phyloP scores from a whole-genome alignment of 2,113 vertebrate genomes.

The Paramisgurnus dabryanus region DNA sequence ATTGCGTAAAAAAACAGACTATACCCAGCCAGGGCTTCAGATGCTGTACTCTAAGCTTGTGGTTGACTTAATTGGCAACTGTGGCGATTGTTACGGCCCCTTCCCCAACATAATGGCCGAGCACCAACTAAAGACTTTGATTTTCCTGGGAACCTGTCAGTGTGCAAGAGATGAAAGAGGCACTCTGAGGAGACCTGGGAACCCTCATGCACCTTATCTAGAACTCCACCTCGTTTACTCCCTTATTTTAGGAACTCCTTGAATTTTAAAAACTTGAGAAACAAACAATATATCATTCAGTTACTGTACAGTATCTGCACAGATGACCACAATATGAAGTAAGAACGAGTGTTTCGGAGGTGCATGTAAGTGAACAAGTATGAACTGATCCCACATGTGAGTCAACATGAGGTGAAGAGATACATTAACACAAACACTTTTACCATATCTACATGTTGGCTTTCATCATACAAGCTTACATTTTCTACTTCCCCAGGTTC shows the following conservation, averaged over 20 bases:
- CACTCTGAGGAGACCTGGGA: slow-evolving; percentile 63
- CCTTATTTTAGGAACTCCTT: slow-evolving; percentile 1
- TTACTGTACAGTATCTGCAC: neutral
- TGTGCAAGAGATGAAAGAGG: slow-evolving; percentile 70
- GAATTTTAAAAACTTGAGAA: neutral
- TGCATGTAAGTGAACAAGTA: neutral
- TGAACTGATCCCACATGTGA: slow-evolving; percentile 4
- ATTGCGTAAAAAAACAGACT: neutral
- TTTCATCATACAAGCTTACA: slow-evolving; percentile 9
- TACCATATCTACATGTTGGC: neutral
- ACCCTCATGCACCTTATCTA: slow-evolving; percentile 71
- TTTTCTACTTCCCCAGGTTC: neutral
- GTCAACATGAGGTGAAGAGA: slow-evolving; percentile 50
- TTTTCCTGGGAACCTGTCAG: slow-evolving; percentile 74
- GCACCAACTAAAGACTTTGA: slow-evolving; percentile 58
- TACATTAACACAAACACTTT: slow-evolving; percentile 35
- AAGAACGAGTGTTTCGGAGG: slow-evolving; percentile 1
- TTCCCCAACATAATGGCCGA: slow-evolving; percentile 64
- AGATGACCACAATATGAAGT: neutral
- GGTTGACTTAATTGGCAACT: slow-evolving; percentile 60
- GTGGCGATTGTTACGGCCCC: slow-evolving; percentile 61
- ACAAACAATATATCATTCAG: slow-evolving; percentile 9
- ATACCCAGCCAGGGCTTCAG: neutral
- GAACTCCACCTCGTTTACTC: neutral
- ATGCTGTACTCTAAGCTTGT: slow-evolving; percentile 18